These are phyloP conservation scores for Zophobas morio DNA, from an alignment of 1,140 invertebrate species.

Conservation along the genomic window DNA sequence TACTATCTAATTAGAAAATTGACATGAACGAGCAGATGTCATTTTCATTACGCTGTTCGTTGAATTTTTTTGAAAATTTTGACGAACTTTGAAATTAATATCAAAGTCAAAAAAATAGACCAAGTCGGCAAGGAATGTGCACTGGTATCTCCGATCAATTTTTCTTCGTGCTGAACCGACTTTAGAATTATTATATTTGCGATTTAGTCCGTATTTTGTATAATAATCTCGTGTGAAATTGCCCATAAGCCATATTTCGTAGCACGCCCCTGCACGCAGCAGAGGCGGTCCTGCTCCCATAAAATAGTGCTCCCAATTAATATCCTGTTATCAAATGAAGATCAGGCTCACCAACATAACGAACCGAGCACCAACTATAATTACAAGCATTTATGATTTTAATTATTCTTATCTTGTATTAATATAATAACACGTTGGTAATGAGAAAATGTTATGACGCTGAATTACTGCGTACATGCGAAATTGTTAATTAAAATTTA, in stretches of 20 bases:
- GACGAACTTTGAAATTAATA: too few relatives aligned
- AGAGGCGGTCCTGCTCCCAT: constrained; percentile 48
- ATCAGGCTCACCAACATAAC: constrained; percentile 55
- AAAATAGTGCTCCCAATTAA: constrained; percentile 55
- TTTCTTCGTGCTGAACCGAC: too few relatives aligned
- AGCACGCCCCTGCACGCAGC: constrained; percentile 10
- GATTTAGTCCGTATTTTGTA: too few relatives aligned
- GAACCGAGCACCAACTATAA: constrained; percentile 54
- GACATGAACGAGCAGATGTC: too few relatives aligned
- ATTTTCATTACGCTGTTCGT: too few relatives aligned
- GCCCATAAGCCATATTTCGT: neutral
- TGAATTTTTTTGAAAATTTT: too few relatives aligned
- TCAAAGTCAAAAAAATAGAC: too few relatives aligned
- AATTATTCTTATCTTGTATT: constrained; percentile 60
- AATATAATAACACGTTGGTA: constrained; percentile 59
- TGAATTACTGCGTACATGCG: constrained; percentile 49
- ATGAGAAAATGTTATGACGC: constrained; percentile 57
- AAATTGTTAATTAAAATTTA: constrained; percentile 56
- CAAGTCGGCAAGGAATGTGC: too few relatives aligned
- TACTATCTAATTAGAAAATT: too few relatives aligned
- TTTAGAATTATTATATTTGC: too few relatives aligned
- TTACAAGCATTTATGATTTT: constrained; percentile 61
- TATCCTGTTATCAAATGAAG: constrained; percentile 58
- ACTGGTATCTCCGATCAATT: too few relatives aligned
- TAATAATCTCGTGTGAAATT: neutral